phyloP scores from a whole-genome alignment of 2,888 invertebrate genomes.

The Metopia argyrocephala region DNA sequence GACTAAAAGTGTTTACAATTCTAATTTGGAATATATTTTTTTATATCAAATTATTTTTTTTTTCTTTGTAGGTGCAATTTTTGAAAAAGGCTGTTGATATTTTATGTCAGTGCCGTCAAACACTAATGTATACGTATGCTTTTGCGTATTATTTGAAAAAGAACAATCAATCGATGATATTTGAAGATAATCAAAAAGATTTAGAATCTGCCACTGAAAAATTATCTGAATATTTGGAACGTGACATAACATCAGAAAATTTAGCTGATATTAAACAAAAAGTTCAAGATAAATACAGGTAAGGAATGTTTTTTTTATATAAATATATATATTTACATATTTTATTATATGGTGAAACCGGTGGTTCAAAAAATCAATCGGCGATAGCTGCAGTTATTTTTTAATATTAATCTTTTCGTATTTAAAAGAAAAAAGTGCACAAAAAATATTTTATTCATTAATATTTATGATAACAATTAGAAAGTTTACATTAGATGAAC shows the following conservation, averaged over 20 bases:
- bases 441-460: too few relatives aligned
- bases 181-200: conserved; percentile 99
- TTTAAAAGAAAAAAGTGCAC: background rate
- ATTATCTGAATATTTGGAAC: conserved; percentile 97
- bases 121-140: conserved; percentile 99
- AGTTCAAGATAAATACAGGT: conserved; percentile 98
- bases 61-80: conserved; percentile 90
- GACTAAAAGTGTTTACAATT: too few relatives aligned
- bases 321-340: too few relatives aligned
- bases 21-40: background rate
- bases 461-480: too few relatives aligned
- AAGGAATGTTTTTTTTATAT: too few relatives aligned
- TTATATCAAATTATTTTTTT: conserved; percentile 1
- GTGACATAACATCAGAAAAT: conserved; percentile 98
- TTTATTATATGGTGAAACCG: too few relatives aligned
- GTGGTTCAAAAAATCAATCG: too few relatives aligned
- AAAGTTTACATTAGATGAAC: too few relatives aligned
- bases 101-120: conserved; percentile 97
- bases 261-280: conserved; percentile 98
- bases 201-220: conserved; percentile 98
- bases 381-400: too few relatives aligned
- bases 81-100: conserved; percentile 98
- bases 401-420: background rate
- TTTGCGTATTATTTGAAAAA: conserved; percentile 99
- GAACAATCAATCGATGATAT: conserved; percentile 99